A percentile compares a stretch with the other conserved stretches of the same genome.
These are phyloP conservation scores for Macropus fuliginosus DNA, from an alignment of 2,797 vertebrate genomes.

Conservation along the genomic window DNA sequence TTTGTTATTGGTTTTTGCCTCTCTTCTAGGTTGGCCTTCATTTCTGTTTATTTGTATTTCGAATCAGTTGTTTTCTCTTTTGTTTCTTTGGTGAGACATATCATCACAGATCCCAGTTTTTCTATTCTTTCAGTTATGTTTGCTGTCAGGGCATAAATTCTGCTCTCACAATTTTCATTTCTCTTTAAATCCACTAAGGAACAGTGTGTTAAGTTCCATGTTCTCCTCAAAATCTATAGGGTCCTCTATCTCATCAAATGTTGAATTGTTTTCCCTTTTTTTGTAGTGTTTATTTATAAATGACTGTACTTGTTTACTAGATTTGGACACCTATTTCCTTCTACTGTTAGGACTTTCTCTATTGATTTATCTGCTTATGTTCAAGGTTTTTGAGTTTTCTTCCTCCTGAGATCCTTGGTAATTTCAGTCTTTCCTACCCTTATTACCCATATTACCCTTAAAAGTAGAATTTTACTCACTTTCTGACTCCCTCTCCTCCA, in stretches of 20 bases:
- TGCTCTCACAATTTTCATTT: background rate
- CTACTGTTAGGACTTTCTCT: background rate
- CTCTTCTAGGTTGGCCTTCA: background rate
- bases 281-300: background rate
- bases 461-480: background rate
- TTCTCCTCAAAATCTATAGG: background rate
- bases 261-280: background rate
- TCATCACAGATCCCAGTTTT: background rate
- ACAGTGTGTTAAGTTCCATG: background rate
- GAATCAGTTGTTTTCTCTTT: background rate
- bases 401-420: background rate
- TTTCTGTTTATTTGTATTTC: background rate
- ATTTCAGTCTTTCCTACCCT: background rate
- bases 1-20: background rate
- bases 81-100: background rate
- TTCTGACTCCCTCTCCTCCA: background rate
- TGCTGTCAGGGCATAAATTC: background rate
- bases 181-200: background rate
- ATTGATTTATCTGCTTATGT: background rate
- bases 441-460: background rate
- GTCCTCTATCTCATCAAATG: background rate
- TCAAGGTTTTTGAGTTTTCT: background rate
- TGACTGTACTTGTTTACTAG: background rate
- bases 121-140: background rate
- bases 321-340: background rate